A percentile compares a stretch with the other conserved stretches of the same genome.
These are phyloP conservation scores for cattle (Bos taurus) DNA, from an alignment of 2,113 vertebrate species.

Conservation along the genomic window ARS-UCD2.0 NC_037338.1:56827001-56827500, in stretches of 20 bases:
- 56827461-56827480: background rate
- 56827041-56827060: background rate
- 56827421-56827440: background rate
- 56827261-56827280: background rate
- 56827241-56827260: background rate
- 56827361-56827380: background rate
- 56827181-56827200: background rate
- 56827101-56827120: background rate
- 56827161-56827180: background rate
- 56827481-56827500: background rate
- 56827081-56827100: background rate
- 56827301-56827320: background rate
- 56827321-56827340: background rate
- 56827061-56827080: background rate
- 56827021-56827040: accelerated
- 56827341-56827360: background rate
- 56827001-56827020: background rate
- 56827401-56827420: background rate
- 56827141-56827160: background rate
- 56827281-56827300: background rate
- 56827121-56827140: background rate
- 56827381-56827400: background rate
- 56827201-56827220: background rate
- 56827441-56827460: background rate
- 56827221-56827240: background rate